These are phyloP conservation scores for Achlya flavicornis DNA, from an alignment of 2,888 invertebrate species.

Conservation along the genomic window DNA sequence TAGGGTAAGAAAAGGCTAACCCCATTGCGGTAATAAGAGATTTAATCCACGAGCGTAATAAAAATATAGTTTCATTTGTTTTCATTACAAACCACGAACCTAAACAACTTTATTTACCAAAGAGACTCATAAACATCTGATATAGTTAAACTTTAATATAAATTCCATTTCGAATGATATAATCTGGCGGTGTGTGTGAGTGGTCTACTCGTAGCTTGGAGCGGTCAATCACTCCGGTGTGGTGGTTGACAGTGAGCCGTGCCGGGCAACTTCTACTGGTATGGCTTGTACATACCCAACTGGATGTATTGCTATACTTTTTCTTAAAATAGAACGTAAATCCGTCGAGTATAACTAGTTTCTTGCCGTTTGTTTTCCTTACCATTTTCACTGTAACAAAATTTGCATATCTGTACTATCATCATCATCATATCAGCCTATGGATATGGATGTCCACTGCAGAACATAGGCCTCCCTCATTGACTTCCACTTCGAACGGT, in stretches of 20 bases:
- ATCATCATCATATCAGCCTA: too few species aligned
- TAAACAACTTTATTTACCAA: too few species aligned
- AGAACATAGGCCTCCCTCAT: too few species aligned
- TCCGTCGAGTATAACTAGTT: constrained; percentile 29
- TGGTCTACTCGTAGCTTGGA: constrained; percentile 20
- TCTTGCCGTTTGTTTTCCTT: constrained; percentile 23
- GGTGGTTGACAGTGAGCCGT: constrained; percentile 19
- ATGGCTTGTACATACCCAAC: constrained; percentile 50
- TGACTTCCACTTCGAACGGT: too few species aligned
- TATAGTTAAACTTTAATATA: constrained; percentile 31
- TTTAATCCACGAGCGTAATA: too few species aligned
- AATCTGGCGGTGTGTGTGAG: constrained; percentile 29
- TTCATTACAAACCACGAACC: too few species aligned
- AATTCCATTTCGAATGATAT: constrained; percentile 28
- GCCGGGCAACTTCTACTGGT: constrained; percentile 38
- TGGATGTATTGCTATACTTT: constrained; percentile 28
- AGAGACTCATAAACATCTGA: too few species aligned
- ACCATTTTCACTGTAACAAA: constrained; percentile 23
- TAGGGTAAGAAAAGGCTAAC: too few species aligned
- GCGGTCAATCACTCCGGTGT: background rate
- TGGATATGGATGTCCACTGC: too few species aligned
- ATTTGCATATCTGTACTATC: background rate
- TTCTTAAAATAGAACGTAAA: constrained; percentile 40
- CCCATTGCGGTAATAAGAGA: too few species aligned
- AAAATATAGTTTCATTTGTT: too few species aligned